Percentiles rank a stretch among this genome's conserved stretches.
phyloP scores from a whole-genome alignment of 2,113 vertebrate genomes.

The Numida meleagris region DNA sequence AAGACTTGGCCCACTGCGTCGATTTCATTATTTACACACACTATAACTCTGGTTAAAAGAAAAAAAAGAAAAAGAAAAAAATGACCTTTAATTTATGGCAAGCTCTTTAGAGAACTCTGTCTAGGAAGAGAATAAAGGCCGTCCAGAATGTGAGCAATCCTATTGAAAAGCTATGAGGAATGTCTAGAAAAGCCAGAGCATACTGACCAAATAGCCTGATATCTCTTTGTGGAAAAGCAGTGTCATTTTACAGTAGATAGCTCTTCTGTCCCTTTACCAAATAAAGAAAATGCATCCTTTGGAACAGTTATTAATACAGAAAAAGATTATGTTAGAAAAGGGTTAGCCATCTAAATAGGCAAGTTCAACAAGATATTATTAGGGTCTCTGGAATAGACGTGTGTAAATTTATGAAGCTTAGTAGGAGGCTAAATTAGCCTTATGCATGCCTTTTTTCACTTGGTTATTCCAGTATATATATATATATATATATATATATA shows the following conservation, averaged over 20 bases:
- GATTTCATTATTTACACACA: background rate
- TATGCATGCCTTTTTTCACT: background rate
- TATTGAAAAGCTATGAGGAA: background rate
- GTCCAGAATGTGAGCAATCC: background rate
- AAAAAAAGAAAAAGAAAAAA: background rate
- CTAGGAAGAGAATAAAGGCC: background rate
- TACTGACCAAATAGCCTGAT: background rate
- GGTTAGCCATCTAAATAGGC: slow-evolving; percentile 15
- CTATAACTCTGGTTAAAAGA: background rate
- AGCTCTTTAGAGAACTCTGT: background rate
- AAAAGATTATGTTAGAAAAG: slow-evolving; percentile 10
- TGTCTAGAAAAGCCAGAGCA: background rate
- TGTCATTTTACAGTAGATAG: background rate
- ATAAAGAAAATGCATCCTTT: slow-evolving; percentile 1
- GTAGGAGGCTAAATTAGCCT: background rate
- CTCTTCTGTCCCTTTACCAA: background rate
- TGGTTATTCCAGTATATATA: background rate
- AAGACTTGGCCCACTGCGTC: background rate
- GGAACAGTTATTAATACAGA: slow-evolving; percentile 8
- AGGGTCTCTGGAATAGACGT: background rate
- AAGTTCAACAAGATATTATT: slow-evolving; percentile 6
- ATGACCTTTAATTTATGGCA: background rate
- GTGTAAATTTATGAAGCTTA: background rate
- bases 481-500: too few species aligned
- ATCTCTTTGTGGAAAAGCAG: background rate